Evolutionary conservation across 2,888 invertebrate genomes (phyloP), one percentile per base, ranked within the genome.

Genomic region (Danaus chrysippus): DNA sequence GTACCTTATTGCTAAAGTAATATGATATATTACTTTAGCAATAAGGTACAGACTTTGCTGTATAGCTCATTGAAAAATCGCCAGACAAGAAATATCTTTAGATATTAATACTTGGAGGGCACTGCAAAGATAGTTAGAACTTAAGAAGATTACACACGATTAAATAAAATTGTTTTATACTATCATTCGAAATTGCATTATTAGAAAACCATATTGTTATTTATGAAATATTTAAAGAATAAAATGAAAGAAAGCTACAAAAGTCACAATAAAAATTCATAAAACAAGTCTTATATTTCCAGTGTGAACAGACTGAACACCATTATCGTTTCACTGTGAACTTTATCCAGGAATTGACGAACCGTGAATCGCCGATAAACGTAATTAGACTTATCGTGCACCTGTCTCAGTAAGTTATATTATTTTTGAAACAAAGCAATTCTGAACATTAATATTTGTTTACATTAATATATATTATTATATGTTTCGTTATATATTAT

Each of bases 91-190:
- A 77, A 81, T 81, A 82, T 81, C 78, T 78, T 74, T 78, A 78
- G 77, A 81, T 82, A 81, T 83, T 83, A 77, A 84, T 83, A 79
- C 84, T 86, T 81, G 81, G 80, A 76, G 81, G 82, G 83, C 81
- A 69, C 76, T 82, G 74, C 75, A 82, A 66, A 76, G 74, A 77
- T 78, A 76, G 71, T 73, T 73, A 74, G 69, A 71, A 66, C 62
- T 75, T 71, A 76, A 69, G 76, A 62, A 58, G 58, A 64, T 60
- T 74, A 53, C 64, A 70, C 61, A 74, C 55, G n/a, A 43, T 9
- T 56, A 42, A 11, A 10, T 12, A 56, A 49, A 19, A 17, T 46
- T 34, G 46, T 57, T 59, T 62, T 58, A 49, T 11, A 11, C 17
- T 49, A 8, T n/a, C 11, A 42, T 52, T 6, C 41, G 41, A 43